Percentiles rank a stretch among this genome's conserved stretches.
These are phyloP conservation scores for zebrafish (Danio rerio) DNA, from an alignment of 2,113 vertebrate genomes.

Conservation along the genomic window GRCz12tu NC_133177.1:52574001-52574500, in stretches of 20 bases:
- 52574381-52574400: not conserved
- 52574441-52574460: not conserved
- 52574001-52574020: constrained; percentile 19
- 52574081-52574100: constrained; percentile 18
- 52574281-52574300: too few species aligned
- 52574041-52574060: constrained; percentile 35
- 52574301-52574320: not conserved
- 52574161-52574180: constrained; percentile 8
- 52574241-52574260: not conserved
- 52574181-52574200: not conserved
- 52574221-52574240: constrained; percentile 5
- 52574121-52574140: not conserved
- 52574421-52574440: not conserved
- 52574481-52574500: too few species aligned
- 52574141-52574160: constrained; percentile 8
- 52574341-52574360: not conserved
- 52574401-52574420: not conserved
- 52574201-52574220: constrained; percentile 20
- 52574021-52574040: not conserved
- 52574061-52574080: constrained; percentile 42
- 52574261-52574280: not conserved
- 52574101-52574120: constrained; percentile 6
- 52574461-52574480: too few species aligned
- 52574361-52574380: not conserved
- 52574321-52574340: not conserved